A percentile compares a stretch with the other conserved stretches of the same genome.
Evolutionary conservation across 1,140 invertebrate genomes (phyloP).

Genomic region (Drosophila gunungcola): DNA sequence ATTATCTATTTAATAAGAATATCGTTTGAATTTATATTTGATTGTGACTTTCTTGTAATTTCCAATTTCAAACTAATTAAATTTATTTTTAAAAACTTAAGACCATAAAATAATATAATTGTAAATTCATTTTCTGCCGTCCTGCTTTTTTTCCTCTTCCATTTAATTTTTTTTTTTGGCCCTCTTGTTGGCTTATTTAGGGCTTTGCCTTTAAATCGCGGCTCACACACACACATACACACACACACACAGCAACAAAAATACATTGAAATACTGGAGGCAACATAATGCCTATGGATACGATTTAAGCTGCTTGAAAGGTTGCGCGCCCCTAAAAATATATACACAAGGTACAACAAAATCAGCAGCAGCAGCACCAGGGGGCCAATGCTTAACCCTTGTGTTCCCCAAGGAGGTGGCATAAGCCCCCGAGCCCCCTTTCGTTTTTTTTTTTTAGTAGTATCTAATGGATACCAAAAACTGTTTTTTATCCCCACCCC

Average conservation of each 20-base stretch:
- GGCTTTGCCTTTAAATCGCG: conserved; percentile 75
- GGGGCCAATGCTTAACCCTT: conserved; percentile 34
- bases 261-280: conserved; percentile 26
- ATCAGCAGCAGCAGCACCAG: background rate
- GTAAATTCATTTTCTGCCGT: conserved; percentile 55
- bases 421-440: background rate
- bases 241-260: conserved; percentile 24
- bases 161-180: conserved; percentile 34
- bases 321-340: conserved; percentile 77
- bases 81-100: conserved; percentile 69
- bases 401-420: conserved; percentile 13
- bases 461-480: conserved; percentile 76
- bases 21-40: too few relatives aligned
- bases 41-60: too few relatives aligned
- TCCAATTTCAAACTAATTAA: conserved; percentile 40
- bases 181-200: conserved; percentile 72
- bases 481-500: conserved; percentile 35
- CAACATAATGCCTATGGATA: conserved; percentile 71
- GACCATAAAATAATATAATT: conserved; percentile 32
- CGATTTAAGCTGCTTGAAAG: conserved; percentile 75
- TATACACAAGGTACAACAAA: conserved; percentile 47
- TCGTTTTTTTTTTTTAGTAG: conserved; percentile 43
- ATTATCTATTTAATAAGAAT: too few relatives aligned
- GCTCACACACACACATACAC: conserved; percentile 32
- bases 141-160: conserved; percentile 22